Conservation (phyloP, 2,888 invertebrate species). For the Drosophila prostipennis region DNA sequence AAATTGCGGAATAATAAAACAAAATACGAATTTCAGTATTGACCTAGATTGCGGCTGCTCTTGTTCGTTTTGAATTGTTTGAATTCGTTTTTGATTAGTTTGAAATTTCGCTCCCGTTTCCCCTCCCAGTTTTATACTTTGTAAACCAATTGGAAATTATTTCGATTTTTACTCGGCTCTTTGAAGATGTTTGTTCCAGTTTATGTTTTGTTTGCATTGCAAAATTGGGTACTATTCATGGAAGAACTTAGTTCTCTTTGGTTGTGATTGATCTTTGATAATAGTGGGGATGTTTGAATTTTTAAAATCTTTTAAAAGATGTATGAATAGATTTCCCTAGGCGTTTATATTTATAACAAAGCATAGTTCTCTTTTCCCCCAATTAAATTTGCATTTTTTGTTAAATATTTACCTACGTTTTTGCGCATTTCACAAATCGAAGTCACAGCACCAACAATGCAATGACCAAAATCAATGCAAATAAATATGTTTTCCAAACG, state of each 20-base stretch:
- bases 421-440: constrained; percentile 11
- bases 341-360: not conserved
- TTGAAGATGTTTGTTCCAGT: constrained; percentile 40
- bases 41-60: constrained; percentile 27
- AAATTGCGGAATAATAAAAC: constrained; percentile 32
- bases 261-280: constrained; percentile 8
- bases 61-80: constrained; percentile 15
- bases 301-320: not conserved
- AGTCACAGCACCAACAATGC: not conserved
- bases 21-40: constrained; percentile 27
- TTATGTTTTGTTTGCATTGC: constrained; percentile 35
- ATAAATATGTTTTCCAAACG: constrained; percentile 14
- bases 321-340: not conserved
- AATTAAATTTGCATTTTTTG: constrained; percentile 2
- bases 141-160: constrained; percentile 27
- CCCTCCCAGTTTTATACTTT: constrained; percentile 5
- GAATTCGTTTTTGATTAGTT: constrained; percentile 40
- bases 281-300: not conserved
- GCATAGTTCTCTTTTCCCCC: not conserved
- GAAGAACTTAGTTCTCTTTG: not conserved
- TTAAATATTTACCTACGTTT: constrained; percentile 23
- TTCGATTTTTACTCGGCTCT: constrained; percentile 14
- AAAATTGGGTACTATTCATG: constrained; percentile 14
- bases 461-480: constrained; percentile 42
- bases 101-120: constrained; percentile 11